Percentiles rank a stretch among this genome's conserved stretches.
Conservation (phyloP, 1,140 invertebrate genomes). For the Odontomachus brunneus region DNA sequence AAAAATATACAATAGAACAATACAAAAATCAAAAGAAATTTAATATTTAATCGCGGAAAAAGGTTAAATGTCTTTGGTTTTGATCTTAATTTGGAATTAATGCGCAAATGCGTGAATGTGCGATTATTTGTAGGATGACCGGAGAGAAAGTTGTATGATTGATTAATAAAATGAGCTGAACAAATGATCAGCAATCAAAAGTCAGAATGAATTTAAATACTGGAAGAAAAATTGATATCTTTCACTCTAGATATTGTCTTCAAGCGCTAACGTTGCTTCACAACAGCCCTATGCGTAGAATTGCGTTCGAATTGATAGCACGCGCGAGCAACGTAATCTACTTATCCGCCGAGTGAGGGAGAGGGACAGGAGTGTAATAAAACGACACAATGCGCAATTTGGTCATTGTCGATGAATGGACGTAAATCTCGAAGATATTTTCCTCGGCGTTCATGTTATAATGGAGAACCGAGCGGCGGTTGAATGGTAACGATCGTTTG, state of each 20-base stretch:
- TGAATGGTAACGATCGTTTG: constrained; percentile 47
- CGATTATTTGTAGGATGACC: too few species aligned
- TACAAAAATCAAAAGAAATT: too few species aligned
- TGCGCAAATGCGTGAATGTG: too few species aligned
- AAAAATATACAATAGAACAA: too few species aligned
- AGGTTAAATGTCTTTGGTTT: too few species aligned
- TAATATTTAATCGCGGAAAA: too few species aligned
- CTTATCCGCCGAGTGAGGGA: constrained; percentile 6
- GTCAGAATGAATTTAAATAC: too few species aligned
- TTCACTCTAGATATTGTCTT: neutral
- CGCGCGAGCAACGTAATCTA: constrained; percentile 43
- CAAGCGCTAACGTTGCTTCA: neutral
- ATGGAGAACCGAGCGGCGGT: constrained; percentile 13
- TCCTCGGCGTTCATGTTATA: constrained; percentile 50
- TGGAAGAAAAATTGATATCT: neutral
- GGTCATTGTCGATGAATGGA: constrained; percentile 59
- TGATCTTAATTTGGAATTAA: too few species aligned
- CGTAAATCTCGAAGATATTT: constrained; percentile 56
- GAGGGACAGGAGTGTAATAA: constrained; percentile 32
- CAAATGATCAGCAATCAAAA: too few species aligned
- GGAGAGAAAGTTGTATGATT: too few species aligned
- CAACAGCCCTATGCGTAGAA: neutral
- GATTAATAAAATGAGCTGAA: too few species aligned
- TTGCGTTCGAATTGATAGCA: neutral
- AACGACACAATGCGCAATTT: constrained; percentile 62